Conservation (phyloP, 2,113 vertebrate genomes). For the Pelvicachromis taeniatus region DNA sequence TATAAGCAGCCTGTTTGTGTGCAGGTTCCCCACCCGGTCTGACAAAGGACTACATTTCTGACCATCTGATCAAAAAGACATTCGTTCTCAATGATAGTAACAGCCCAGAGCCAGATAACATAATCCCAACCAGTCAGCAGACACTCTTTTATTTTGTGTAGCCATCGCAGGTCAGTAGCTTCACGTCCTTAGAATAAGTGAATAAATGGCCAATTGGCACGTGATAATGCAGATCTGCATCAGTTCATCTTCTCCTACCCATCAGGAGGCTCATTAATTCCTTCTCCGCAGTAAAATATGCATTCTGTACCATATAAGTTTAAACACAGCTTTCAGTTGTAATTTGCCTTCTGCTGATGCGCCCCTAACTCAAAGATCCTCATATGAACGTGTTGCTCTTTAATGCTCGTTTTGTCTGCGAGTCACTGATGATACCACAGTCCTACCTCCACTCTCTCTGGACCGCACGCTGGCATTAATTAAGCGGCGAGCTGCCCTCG, state of each 20-base stretch:
- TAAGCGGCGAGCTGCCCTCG: not conserved
- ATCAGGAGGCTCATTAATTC: not conserved
- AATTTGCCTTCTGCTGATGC: not conserved
- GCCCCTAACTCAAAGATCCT: not conserved
- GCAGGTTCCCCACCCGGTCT: not conserved
- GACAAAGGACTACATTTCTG: not conserved
- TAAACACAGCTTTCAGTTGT: not conserved
- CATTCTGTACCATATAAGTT: not conserved
- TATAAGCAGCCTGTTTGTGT: not conserved
- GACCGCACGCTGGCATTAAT: not conserved
- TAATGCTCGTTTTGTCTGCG: accelerated
- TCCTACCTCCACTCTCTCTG: not conserved
- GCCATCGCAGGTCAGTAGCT: not conserved
- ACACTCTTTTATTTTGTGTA: accelerated
- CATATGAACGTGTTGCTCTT: not conserved
- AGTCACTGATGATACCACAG: not conserved
- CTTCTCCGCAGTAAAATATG: accelerated
- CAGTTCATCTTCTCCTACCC: not conserved
- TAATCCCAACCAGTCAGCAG: not conserved
- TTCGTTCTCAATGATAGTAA: not conserved
- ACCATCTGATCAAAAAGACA: accelerated
- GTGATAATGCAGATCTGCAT: not conserved
- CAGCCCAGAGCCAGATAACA: not conserved
- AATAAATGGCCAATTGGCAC: not conserved
- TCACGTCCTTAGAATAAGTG: not conserved